These are phyloP conservation scores for Sorex maritimensis DNA, from an alignment of 2,797 vertebrate species.

Conservation along the genomic window DNA sequence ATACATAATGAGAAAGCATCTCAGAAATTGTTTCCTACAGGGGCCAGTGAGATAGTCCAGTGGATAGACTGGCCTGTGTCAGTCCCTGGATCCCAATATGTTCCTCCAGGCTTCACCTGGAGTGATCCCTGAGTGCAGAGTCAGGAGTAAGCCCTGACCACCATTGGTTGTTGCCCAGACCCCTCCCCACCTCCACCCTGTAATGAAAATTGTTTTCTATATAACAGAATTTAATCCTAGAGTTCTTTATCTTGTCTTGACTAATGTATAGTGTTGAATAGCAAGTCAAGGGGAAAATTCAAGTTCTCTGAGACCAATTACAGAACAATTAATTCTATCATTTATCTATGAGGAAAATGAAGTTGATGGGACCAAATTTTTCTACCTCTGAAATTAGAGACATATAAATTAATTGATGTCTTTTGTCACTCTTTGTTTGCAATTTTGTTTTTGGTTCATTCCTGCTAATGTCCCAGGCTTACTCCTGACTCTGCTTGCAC, in stretches of 20 bases:
- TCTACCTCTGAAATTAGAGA: neutral
- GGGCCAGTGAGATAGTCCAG: too few species aligned
- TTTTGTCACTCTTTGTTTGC: neutral
- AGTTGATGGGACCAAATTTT: neutral
- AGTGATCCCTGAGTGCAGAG: too few species aligned
- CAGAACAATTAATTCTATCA: constrained; percentile 1
- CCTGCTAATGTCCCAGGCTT: too few species aligned
- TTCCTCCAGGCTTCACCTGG: too few species aligned
- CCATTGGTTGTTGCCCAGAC: too few species aligned
- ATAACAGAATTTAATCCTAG: neutral
- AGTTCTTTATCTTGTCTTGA: neutral
- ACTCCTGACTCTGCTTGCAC: too few species aligned
- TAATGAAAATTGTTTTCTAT: constrained; percentile 7
- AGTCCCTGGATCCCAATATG: too few species aligned
- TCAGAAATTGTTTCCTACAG: neutral
- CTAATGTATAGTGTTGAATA: neutral
- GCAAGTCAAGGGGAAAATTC: neutral
- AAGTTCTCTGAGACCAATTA: neutral
- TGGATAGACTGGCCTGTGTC: too few species aligned
- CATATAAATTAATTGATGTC: neutral
- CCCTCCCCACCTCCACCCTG: too few species aligned
- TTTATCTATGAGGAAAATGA: constrained; percentile 47
- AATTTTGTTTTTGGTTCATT: too few species aligned
- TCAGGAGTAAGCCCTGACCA: too few species aligned
- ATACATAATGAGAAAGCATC: neutral